Percentiles rank a stretch among this genome's conserved stretches.
Conservation (phyloP, 2,113 vertebrate genomes). For the Enhydra lutris region DNA sequence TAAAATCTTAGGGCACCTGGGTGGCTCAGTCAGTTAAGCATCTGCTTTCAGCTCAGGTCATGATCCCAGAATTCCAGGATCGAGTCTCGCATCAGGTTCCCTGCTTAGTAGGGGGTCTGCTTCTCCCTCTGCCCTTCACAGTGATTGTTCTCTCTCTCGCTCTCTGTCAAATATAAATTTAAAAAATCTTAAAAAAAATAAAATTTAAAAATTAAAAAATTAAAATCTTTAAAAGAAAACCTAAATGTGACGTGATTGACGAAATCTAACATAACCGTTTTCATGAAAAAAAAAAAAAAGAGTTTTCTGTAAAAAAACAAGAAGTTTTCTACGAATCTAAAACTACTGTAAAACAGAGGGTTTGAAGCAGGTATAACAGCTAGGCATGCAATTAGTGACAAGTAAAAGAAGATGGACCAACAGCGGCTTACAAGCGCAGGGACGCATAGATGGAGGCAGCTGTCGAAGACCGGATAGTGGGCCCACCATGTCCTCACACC, state of each 20-base stretch:
- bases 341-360: not conserved
- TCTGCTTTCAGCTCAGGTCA: too few relatives aligned
- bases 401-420: not conserved
- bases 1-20: too few relatives aligned
- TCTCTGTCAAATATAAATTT: too few relatives aligned
- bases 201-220: not conserved
- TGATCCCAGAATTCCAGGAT: too few relatives aligned
- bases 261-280: not conserved
- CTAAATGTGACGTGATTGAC: not conserved
- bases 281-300: not conserved
- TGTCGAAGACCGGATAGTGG: fast-evolving
- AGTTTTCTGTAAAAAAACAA: not conserved
- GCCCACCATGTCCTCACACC: not conserved
- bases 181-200: too few relatives aligned
- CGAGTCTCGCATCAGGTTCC: too few relatives aligned
- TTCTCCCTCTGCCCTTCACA: too few relatives aligned
- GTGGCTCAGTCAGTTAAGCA: too few relatives aligned
- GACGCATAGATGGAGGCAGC: not conserved
- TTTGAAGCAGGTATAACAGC: not conserved
- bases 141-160: too few relatives aligned
- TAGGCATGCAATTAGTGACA: not conserved
- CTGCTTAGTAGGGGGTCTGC: too few relatives aligned
- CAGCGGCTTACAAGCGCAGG: not conserved
- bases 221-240: not conserved
- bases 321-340: not conserved